Base-by-base conservation (phyloP, 2,888 invertebrate species). In the Andrena marginata region DNA sequence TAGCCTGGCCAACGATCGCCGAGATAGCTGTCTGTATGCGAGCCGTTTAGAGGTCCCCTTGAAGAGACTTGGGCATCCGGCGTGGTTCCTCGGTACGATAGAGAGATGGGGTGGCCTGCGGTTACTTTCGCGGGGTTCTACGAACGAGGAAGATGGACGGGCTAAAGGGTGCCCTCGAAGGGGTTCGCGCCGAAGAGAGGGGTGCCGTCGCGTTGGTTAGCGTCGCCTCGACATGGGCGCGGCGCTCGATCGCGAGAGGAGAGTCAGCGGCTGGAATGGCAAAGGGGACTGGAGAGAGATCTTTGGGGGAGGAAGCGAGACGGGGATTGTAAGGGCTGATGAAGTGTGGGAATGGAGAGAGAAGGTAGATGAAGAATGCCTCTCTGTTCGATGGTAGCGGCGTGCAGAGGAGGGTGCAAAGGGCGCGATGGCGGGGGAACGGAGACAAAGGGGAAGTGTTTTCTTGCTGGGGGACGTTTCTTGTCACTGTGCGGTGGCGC, bases 401-500 rank as follows among this genome's bases (percentile, higher is more conserved):
- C 10, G 8, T 4, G 51, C 16, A n/a, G 65, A 23, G 67, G 56
- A 31, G 67, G 68, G 31, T 48, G 35, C 16, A 0, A 67, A 62
- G 54, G 77, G 74, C 68, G 82, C 79, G 60, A 59, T 10, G 20
- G 10, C 26, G 16, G 60, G 79, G 70, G 64, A 60, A 62, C 10
- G 16, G 42, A 54, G 80, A 87, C 80, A 72, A 86, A 81, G 86
- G 81, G 85, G 54, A 85, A 76, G 67, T 63, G 63, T 76, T 76
- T 48, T 59, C 10, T 23, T 6, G 68, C 51, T 7, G 68, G 51
- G 51, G 31, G 26, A 29, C 79, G 65, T 51, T 85, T 89, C 85
- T 84, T 81, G 83, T 76, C 84, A 67, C 92, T 87, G 92, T 89
- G 72, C 87, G 67, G 92, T 92, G 92, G 92, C 92, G 92, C 92